Evolutionary conservation across 1,140 invertebrate genomes (phyloP).

Genomic region (Lordiphosa stackelbergi): DNA sequence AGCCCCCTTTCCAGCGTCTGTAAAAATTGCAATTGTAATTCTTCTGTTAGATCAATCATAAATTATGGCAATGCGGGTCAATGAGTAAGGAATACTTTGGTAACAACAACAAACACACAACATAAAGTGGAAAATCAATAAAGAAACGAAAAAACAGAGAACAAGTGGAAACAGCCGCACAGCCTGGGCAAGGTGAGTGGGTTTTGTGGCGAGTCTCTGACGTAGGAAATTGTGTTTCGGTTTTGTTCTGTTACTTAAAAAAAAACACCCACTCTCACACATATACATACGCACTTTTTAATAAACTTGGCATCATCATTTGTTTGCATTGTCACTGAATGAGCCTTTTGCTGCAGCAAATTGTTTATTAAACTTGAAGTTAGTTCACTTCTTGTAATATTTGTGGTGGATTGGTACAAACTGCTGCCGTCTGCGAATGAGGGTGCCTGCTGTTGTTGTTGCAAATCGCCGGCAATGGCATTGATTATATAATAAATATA

Average conservation of each 20-base stretch:
- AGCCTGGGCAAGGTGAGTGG: slow-evolving; percentile 43
- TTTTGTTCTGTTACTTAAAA: slow-evolving; percentile 21
- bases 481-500: slow-evolving; percentile 76
- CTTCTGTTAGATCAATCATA: slow-evolving; percentile 48
- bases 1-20: slow-evolving; percentile 89
- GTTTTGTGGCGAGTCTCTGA: slow-evolving; percentile 25
- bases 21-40: slow-evolving; percentile 24
- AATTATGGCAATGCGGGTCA: slow-evolving; percentile 48
- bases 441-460: slow-evolving; percentile 19
- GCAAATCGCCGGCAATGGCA: slow-evolving; percentile 59
- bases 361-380: slow-evolving; percentile 12
- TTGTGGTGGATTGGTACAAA: not conserved
- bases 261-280: slow-evolving; percentile 20
- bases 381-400: slow-evolving; percentile 17
- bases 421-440: slow-evolving; percentile 1
- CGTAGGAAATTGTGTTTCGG: slow-evolving; percentile 6
- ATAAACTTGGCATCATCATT: slow-evolving; percentile 81
- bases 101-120: slow-evolving; percentile 6
- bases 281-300: slow-evolving; percentile 79
- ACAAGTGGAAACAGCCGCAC: slow-evolving; percentile 10
- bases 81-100: slow-evolving; percentile 32
- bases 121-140: slow-evolving; percentile 52
- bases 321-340: slow-evolving; percentile 77
- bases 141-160: slow-evolving; percentile 35
- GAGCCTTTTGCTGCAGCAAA: slow-evolving; percentile 9